Percentiles rank a stretch among this genome's conserved stretches.
phyloP scores from a whole-genome alignment of 2,888 invertebrate species.

The Leistus spinibarbis region DNA sequence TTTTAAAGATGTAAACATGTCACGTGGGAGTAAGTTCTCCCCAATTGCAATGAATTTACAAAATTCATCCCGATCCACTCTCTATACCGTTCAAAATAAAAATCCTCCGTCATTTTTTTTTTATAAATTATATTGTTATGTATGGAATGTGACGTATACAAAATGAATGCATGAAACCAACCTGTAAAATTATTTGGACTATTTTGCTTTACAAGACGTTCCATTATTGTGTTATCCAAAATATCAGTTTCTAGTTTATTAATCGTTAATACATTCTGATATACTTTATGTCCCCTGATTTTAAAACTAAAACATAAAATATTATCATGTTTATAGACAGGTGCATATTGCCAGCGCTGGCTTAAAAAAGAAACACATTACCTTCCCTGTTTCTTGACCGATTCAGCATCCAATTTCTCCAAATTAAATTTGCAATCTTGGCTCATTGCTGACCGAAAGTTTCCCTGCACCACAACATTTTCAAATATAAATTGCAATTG shows the following conservation, averaged over 20 bases:
- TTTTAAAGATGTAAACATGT: too few species aligned
- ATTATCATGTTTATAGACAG: too few species aligned
- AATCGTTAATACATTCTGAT: background rate
- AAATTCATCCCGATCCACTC: too few species aligned
- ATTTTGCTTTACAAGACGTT: background rate
- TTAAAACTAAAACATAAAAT: conserved; percentile 11
- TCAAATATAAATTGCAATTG: conserved; percentile 9
- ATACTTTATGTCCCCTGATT: conserved; percentile 13
- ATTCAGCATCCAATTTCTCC: conserved; percentile 8
- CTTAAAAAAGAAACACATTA: conserved; percentile 4
- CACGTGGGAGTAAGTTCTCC: too few species aligned
- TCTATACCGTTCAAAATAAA: too few species aligned
- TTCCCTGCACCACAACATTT: conserved; percentile 2
- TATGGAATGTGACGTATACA: too few species aligned
- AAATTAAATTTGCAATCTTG: background rate
- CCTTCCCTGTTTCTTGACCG: conserved; percentile 7
- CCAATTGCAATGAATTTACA: too few species aligned
- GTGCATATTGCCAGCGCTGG: too few species aligned
- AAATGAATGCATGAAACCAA: too few species aligned
- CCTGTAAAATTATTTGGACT: background rate
- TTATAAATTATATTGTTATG: too few species aligned
- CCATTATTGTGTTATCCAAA: background rate
- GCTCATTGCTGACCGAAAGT: background rate
- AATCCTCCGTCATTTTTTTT: too few species aligned
- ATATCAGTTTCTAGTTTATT: background rate